phyloP scores from a whole-genome alignment of 2,113 vertebrate species.

The Eidolon helvum region DNA sequence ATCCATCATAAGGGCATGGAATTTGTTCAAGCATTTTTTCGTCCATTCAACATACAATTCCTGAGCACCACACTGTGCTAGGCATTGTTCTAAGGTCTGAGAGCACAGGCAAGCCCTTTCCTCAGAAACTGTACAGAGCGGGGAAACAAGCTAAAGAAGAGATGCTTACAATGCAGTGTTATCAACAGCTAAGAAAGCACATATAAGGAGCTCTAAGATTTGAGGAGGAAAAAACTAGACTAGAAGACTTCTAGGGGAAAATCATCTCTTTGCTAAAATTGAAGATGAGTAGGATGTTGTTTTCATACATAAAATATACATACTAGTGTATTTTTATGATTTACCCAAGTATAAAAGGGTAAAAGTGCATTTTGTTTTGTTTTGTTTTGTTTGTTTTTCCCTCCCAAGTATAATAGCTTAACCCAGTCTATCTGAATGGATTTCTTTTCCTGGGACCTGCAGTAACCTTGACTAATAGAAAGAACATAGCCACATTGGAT shows the following conservation, averaged over 20 bases:
- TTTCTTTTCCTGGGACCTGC: slow-evolving; percentile 39
- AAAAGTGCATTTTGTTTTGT: background rate
- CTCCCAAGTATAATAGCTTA: background rate
- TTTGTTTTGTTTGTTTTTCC: background rate
- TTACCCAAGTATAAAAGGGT: background rate
- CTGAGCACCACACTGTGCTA: background rate
- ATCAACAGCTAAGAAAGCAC: background rate
- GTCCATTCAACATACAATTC: background rate
- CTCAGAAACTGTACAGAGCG: background rate
- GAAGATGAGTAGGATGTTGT: background rate
- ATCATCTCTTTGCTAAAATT: background rate
- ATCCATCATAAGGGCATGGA: background rate
- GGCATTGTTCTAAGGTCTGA: background rate
- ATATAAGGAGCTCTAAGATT: background rate
- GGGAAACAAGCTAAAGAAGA: background rate
- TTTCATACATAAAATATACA: background rate
- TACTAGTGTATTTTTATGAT: background rate
- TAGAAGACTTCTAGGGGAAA: background rate
- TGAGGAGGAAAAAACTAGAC: background rate
- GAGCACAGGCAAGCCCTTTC: background rate
- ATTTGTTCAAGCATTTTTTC: background rate
- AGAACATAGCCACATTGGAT: slow-evolving; percentile 75
- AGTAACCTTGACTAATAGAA: slow-evolving; percentile 82
- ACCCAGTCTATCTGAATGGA: background rate
- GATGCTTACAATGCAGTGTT: background rate